A percentile compares a stretch with the other conserved stretches of the same genome.
Evolutionary conservation across 2,797 vertebrate species (phyloP).

Genomic region (Odontamblyopus rebecca): DNA sequence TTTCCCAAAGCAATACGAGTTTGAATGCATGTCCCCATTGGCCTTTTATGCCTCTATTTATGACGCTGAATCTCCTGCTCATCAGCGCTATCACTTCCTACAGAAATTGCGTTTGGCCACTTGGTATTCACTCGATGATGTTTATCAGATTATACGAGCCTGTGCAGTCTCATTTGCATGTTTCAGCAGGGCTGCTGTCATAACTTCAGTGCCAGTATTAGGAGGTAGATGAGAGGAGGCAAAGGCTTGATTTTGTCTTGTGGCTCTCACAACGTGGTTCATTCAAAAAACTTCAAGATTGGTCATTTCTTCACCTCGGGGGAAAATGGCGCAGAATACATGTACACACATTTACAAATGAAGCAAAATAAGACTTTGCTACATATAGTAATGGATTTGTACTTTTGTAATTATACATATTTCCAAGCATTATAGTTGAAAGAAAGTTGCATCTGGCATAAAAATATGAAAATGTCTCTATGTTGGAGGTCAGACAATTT

Average conservation of each 20-base stretch:
- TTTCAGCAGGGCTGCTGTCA: conserved; percentile 51
- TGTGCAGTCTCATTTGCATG: conserved; percentile 69
- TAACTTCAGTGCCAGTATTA: conserved; percentile 50
- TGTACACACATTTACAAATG: conserved; percentile 34
- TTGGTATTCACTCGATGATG: conserved; percentile 68
- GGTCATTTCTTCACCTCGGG: conserved; percentile 43
- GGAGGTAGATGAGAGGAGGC: conserved; percentile 44
- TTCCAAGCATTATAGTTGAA: no score
- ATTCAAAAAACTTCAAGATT: conserved; percentile 44
- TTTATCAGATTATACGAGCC: conserved; percentile 70
- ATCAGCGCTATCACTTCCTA: conserved; percentile 69
- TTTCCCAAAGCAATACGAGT: conserved; percentile 67
- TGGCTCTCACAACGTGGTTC: conserved; percentile 23
- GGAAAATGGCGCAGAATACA: conserved; percentile 55
- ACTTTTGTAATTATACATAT: no score
- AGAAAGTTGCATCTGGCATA: no score
- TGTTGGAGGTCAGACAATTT: no score
- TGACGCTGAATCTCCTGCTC: conserved; percentile 60
- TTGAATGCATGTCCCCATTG: conserved; percentile 52
- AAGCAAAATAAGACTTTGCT: conserved; percentile 19
- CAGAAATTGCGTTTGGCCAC: conserved; percentile 64
- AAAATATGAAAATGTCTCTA: no score
- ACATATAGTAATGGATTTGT: no score
- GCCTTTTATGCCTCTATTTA: conserved; percentile 58
- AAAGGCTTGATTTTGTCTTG: conserved; percentile 50